Conservation (phyloP, 2,797 vertebrate species). For the Betta splendens region DNA sequence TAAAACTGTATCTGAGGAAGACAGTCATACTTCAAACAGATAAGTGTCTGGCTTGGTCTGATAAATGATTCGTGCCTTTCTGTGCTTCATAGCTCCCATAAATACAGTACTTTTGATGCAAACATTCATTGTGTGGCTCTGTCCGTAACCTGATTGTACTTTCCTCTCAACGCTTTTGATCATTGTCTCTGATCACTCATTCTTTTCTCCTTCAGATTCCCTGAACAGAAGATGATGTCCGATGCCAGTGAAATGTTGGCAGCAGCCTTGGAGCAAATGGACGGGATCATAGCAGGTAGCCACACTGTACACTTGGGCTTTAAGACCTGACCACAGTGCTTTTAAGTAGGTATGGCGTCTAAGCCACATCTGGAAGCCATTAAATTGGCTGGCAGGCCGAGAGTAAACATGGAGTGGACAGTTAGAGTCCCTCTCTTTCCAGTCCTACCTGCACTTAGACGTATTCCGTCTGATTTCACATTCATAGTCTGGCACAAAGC, state of each 20-base stretch:
- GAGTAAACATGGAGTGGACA: slow-evolving; percentile 29
- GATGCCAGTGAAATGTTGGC: slow-evolving; percentile 98
- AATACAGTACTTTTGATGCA: too few species aligned
- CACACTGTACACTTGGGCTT: slow-evolving; percentile 27
- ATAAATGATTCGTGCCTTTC: too few species aligned
- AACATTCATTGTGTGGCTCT: too few species aligned
- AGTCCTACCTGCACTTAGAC: slow-evolving; percentile 43
- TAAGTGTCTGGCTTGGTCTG: too few species aligned
- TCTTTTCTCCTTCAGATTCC: slow-evolving; percentile 59
- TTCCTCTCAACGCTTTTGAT: not conserved
- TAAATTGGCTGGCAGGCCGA: slow-evolving; percentile 33
- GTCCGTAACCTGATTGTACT: too few species aligned
- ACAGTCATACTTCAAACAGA: too few species aligned
- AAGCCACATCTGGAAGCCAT: slow-evolving; percentile 71
- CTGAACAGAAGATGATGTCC: slow-evolving; percentile 87
- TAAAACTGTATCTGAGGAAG: not conserved
- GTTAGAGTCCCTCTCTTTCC: slow-evolving; percentile 31
- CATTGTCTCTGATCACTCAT: not conserved
- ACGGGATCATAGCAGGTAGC: slow-evolving; percentile 96
- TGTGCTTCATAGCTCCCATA: too few species aligned
- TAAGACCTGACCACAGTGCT: slow-evolving; percentile 19
- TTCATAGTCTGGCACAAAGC: slow-evolving; percentile 21
- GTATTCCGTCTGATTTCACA: slow-evolving; percentile 31
- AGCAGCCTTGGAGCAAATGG: slow-evolving; percentile 97
- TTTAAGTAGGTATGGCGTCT: slow-evolving; percentile 47